These are phyloP conservation scores for Drosophila tanythrix DNA, from an alignment of 2,888 invertebrate genomes.

Conservation along the genomic window DNA sequence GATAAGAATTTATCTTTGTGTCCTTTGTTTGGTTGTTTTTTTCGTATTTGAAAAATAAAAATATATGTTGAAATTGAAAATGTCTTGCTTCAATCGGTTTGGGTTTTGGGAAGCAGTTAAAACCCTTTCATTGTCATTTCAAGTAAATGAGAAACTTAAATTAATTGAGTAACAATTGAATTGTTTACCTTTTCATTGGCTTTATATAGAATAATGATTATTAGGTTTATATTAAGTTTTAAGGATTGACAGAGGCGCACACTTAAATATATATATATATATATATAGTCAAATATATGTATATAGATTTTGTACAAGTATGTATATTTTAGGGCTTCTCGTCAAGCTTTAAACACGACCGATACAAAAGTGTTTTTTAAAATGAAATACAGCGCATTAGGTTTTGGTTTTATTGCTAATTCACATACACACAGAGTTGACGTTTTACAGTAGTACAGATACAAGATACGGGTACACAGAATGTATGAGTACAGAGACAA, in stretches of 20 bases:
- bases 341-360: constrained; percentile 46
- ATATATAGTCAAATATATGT: not conserved
- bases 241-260: constrained; percentile 50
- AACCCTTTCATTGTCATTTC: constrained; percentile 7
- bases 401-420: constrained; percentile 74
- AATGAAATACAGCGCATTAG: constrained; percentile 68
- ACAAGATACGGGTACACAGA: constrained; percentile 40
- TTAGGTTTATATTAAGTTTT: constrained; percentile 24
- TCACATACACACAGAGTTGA: constrained; percentile 76
- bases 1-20: constrained; percentile 23
- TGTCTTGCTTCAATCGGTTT: not conserved
- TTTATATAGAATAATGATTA: constrained; percentile 18
- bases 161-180: constrained; percentile 35
- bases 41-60: constrained; percentile 12
- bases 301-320: not conserved
- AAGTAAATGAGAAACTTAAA: constrained; percentile 33
- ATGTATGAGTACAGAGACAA: constrained; percentile 64
- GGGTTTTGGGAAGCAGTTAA: not conserved
- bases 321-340: constrained; percentile 11
- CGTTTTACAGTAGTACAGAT: constrained; percentile 71
- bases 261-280: constrained; percentile 1
- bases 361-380: constrained; percentile 28
- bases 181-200: constrained; percentile 46
- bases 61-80: constrained; percentile 8
- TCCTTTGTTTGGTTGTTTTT: not conserved